A percentile compares a stretch with the other conserved stretches of the same genome.
Evolutionary conservation across 2,888 invertebrate genomes (phyloP).

Genomic region (Tigriopus californicus): DNA sequence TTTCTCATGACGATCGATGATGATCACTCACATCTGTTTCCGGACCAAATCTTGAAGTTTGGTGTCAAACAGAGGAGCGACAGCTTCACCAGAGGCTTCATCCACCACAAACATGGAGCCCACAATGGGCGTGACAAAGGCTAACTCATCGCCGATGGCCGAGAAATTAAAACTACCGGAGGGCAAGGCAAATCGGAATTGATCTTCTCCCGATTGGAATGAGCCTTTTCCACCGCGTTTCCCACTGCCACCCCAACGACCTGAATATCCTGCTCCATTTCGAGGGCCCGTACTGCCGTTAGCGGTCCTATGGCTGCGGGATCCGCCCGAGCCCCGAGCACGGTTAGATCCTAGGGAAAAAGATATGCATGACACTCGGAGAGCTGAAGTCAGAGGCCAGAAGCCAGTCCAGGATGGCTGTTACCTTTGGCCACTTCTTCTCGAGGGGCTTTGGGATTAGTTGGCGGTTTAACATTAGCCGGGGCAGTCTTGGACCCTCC

Average conservation of each 20-base stretch:
- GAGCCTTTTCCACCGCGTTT: too few species aligned
- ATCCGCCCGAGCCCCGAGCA: too few species aligned
- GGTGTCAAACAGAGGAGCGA: not conserved
- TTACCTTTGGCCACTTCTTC: not conserved
- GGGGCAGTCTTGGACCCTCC: not conserved
- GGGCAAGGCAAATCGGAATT: not conserved
- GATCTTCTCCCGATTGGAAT: too few species aligned
- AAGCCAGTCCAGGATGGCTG: not conserved
- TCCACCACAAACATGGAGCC: constrained; percentile 2
- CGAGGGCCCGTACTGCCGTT: too few species aligned
- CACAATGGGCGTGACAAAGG: constrained; percentile 13
- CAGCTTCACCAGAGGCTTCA: not conserved
- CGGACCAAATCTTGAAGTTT: not conserved
- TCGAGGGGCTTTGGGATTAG: not conserved
- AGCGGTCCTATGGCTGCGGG: too few species aligned
- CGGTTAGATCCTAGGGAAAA: not conserved
- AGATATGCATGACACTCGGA: not conserved
- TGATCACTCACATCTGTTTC: not conserved
- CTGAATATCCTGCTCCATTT: too few species aligned
- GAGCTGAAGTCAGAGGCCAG: not conserved
- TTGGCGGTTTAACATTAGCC: not conserved
- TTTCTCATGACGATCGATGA: too few species aligned
- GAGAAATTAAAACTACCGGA: not conserved
- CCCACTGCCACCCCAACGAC: too few species aligned
- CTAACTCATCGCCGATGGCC: not conserved